phyloP scores from a whole-genome alignment of 2,888 invertebrate species.

The Tortricodes alternella region DNA sequence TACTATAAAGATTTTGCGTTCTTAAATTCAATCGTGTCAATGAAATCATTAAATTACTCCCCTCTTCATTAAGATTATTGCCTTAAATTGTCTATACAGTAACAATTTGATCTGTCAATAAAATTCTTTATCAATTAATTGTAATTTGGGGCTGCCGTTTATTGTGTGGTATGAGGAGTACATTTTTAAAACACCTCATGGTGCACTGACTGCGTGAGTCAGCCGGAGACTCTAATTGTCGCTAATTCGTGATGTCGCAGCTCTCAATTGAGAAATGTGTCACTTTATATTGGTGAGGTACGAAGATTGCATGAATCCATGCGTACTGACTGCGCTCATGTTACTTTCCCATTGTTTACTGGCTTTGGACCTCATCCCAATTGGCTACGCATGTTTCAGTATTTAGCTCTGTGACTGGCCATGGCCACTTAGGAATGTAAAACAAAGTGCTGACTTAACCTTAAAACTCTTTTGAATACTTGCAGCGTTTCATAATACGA shows the following conservation, averaged over 20 bases:
- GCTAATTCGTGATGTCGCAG: slow-evolving; percentile 76
- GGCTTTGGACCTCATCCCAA: slow-evolving; percentile 3
- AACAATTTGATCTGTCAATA: neutral
- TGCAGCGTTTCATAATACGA: slow-evolving; percentile 4
- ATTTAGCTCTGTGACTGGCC: neutral
- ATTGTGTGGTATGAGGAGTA: neutral
- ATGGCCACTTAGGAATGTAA: neutral
- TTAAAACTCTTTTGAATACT: neutral
- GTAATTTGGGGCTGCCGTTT: neutral
- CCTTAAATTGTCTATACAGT: slow-evolving; percentile 2
- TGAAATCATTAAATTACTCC: too few species aligned
- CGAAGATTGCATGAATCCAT: slow-evolving; percentile 16
- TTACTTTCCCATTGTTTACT: slow-evolving; percentile 16
- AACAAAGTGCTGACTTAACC: neutral
- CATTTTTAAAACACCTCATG: slow-evolving; percentile 7
- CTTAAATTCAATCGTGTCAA: too few species aligned
- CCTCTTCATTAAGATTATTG: too few species aligned
- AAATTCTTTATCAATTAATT: slow-evolving; percentile 9
- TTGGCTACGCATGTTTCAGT: slow-evolving; percentile 4
- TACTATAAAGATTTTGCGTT: too few species aligned
- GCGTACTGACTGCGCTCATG: slow-evolving; percentile 1
- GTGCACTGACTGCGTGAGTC: slow-evolving; percentile 53
- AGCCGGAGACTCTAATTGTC: slow-evolving; percentile 78
- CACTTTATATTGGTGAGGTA: slow-evolving; percentile 51
- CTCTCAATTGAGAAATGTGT: slow-evolving; percentile 80